Evolutionary conservation across 37 sponge, comb jelly and placozoan genomes (phyloP).

Genomic region (Lycopodina hypogea): DNA sequence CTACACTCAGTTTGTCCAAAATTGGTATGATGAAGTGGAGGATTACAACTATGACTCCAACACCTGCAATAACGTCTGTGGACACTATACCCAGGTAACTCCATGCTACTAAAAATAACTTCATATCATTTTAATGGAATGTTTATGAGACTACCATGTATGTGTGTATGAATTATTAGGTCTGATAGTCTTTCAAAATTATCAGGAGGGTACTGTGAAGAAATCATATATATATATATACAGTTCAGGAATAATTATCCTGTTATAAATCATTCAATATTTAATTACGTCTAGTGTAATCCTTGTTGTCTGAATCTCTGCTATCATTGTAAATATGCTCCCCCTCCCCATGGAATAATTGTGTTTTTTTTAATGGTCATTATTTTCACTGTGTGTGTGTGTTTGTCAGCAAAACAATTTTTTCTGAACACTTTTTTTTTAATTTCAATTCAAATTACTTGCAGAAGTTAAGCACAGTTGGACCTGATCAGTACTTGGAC

Average conservation of each 20-base stretch:
- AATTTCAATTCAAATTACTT: no score
- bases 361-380: no score
- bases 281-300: no score
- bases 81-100: slow-evolving; percentile 43
- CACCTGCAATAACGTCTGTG: slow-evolving; percentile 10
- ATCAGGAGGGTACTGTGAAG: background rate
- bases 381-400: no score
- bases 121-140: background rate
- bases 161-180: background rate
- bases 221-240: background rate
- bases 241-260: background rate
- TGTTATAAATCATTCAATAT: background rate
- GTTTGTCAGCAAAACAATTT: no score
- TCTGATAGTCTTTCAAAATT: background rate
- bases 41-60: slow-evolving; percentile 1
- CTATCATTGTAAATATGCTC: no score
- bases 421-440: no score
- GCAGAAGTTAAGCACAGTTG: no score
- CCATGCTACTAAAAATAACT: background rate
- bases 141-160: background rate
- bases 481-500: no score
- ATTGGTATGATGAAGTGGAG: slow-evolving; percentile 12
- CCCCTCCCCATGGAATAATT: no score
- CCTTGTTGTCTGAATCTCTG: no score
- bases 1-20: background rate